Conservation (phyloP, 1,140 invertebrate species). For the Platyura marginata region DNA sequence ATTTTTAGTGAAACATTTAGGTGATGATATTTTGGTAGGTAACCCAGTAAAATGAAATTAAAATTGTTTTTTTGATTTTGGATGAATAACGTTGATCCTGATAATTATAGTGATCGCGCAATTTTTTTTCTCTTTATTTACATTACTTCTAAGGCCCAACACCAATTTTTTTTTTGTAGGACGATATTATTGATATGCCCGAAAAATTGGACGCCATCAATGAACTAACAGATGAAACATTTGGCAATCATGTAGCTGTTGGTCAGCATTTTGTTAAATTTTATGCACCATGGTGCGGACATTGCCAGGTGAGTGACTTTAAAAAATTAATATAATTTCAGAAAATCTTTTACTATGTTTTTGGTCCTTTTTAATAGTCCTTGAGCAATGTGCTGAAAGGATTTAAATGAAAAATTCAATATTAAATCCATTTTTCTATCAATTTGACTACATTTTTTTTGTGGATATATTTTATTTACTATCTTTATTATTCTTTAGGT, state of each 20-base stretch:
- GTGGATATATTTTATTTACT: no score
- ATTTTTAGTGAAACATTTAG: constrained; percentile 1
- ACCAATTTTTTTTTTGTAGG: background rate
- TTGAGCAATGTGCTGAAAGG: no score
- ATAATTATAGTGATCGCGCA: background rate
- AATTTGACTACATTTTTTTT: no score
- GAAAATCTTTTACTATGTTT: no score
- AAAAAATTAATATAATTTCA: no score
- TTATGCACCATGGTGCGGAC: constrained; percentile 72
- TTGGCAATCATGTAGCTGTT: constrained; percentile 38
- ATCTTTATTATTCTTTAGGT: no score
- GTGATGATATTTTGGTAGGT: background rate
- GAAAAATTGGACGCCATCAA: constrained; percentile 28
- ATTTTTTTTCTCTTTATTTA: constrained; percentile 1
- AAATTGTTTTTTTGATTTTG: no score
- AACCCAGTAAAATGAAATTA: constrained; percentile 25
- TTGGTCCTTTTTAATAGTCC: no score
- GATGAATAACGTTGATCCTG: background rate
- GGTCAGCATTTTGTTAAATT: constrained; percentile 70
- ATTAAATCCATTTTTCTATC: no score
- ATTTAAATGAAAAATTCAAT: no score
- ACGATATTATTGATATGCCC: constrained; percentile 14
- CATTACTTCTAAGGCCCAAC: background rate
- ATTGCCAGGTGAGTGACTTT: constrained; percentile 50
- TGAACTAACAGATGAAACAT: constrained; percentile 52